Evolutionary conservation across 1,140 invertebrate genomes (phyloP).

Genomic region (Drosophila seguyi): DNA sequence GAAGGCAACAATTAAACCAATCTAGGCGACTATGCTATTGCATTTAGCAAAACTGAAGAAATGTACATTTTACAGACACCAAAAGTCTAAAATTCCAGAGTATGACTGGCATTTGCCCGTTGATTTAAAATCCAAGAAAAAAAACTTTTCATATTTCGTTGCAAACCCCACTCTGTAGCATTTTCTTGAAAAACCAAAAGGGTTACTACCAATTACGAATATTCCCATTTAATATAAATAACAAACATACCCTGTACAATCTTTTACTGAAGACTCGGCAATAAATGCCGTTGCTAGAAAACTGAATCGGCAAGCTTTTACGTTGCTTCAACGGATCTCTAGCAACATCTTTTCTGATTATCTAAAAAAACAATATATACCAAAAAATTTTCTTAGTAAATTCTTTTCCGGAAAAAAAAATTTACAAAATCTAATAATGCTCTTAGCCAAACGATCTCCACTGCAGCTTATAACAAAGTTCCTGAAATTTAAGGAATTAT

Average conservation of each 20-base stretch:
- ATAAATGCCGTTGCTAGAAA: constrained; percentile 65
- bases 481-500: constrained; percentile 2
- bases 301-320: constrained; percentile 60
- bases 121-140: too few relatives aligned
- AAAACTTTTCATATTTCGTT: too few relatives aligned
- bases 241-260: not conserved
- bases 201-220: not conserved
- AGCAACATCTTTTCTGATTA: constrained; percentile 57
- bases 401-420: not conserved
- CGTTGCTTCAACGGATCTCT: constrained; percentile 46
- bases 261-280: constrained; percentile 56
- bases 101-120: too few relatives aligned
- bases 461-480: not conserved
- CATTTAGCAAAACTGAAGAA: too few relatives aligned
- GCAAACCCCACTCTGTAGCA: not conserved
- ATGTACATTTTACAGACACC: too few relatives aligned
- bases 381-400: too few relatives aligned
- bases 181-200: not conserved
- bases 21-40: too few relatives aligned
- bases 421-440: not conserved
- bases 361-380: not conserved
- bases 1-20: too few relatives aligned
- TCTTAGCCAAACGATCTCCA: constrained; percentile 1
- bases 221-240: not conserved
- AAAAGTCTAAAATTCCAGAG: too few relatives aligned